These are phyloP conservation scores for Pangasius mekongensis DNA, from an alignment of 2,797 vertebrate species.

Conservation along the genomic window DNA sequence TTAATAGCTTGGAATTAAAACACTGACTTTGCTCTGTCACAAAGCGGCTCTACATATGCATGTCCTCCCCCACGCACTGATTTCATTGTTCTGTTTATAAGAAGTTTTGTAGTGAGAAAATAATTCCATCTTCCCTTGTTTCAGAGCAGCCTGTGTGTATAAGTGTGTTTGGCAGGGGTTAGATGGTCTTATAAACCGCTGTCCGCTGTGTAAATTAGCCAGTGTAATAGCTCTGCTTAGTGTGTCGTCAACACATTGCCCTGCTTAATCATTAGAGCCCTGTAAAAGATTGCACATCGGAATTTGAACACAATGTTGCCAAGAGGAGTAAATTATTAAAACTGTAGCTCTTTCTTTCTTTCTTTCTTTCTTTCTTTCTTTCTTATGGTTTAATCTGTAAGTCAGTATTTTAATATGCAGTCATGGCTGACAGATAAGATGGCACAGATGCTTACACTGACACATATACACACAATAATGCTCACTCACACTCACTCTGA, in stretches of 20 bases:
- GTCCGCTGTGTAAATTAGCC: slow-evolving; percentile 59
- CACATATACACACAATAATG: not conserved
- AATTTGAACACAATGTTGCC: slow-evolving; percentile 26
- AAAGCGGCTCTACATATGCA: not conserved
- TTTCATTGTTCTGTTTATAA: not conserved
- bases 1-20: not conserved
- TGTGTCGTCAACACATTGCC: slow-evolving; percentile 59
- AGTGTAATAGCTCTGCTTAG: slow-evolving; percentile 49
- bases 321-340: slow-evolving; percentile 64
- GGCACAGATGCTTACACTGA: not conserved
- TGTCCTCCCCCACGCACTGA: not conserved
- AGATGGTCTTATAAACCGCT: not conserved
- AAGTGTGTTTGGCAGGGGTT: slow-evolving; percentile 8
- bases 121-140: not conserved
- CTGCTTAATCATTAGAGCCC: slow-evolving; percentile 65
- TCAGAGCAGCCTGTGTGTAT: not conserved
- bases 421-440: not conserved
- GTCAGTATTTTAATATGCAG: not conserved
- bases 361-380: not conserved
- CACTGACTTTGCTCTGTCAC: not conserved
- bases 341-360: not conserved
- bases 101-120: not conserved
- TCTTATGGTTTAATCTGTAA: not conserved
- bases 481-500: slow-evolving; percentile 14
- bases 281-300: slow-evolving; percentile 65